Percentiles rank a stretch among this genome's conserved stretches.
Conservation (phyloP, 2,888 invertebrate genomes). For the Melieria omissa region DNA sequence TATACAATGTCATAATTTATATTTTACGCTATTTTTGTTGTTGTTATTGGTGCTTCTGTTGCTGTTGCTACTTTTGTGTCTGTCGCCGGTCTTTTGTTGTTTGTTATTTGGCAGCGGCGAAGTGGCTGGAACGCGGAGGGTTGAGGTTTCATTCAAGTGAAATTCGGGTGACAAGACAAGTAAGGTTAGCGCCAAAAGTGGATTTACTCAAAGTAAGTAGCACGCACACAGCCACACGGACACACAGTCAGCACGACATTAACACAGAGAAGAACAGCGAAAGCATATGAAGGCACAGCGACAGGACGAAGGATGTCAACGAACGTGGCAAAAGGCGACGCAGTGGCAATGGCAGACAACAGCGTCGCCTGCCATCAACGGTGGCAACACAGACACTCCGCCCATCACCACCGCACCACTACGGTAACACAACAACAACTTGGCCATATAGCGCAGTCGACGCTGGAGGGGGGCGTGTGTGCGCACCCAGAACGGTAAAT, state of each 20-base stretch:
- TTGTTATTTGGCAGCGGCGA: too few species aligned
- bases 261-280: constrained; percentile 28
- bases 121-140: too few species aligned
- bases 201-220: background rate
- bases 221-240: constrained; percentile 4
- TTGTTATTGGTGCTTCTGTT: background rate
- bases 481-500: constrained; percentile 54
- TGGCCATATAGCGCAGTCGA: too few species aligned
- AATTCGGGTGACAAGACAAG: too few species aligned
- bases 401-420: too few species aligned
- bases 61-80: too few species aligned
- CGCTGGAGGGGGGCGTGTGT: background rate
- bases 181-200: background rate
- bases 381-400: too few species aligned
- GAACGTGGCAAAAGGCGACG: background rate
- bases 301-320: too few species aligned
- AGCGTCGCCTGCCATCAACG: too few species aligned
- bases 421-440: too few species aligned
- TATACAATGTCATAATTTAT: constrained; percentile 35
- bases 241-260: constrained; percentile 8
- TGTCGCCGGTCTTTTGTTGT: too few species aligned
- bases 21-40: background rate
- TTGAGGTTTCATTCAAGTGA: too few species aligned
- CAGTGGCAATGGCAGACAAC: constrained; percentile 10
- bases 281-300: constrained; percentile 1